These are phyloP conservation scores for Strigamia maritima DNA, from an alignment of 2,888 invertebrate genomes.

Conservation along the genomic window DNA sequence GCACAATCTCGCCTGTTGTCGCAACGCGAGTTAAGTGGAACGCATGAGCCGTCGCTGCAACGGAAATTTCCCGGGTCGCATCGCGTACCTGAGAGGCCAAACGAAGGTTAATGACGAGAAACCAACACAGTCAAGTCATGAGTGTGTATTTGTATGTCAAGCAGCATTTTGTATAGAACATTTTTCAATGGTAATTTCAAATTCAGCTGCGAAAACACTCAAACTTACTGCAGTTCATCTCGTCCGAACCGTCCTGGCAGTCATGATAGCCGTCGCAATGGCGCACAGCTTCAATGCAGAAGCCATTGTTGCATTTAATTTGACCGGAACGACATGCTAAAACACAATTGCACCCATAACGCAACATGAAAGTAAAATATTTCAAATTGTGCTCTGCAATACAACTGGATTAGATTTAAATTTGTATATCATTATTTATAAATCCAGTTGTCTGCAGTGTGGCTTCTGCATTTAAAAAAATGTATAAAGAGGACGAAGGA, in stretches of 20 bases:
- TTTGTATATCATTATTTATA: neutral
- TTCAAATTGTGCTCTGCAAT: neutral
- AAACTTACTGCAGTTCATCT: conserved; percentile 57
- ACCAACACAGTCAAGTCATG: neutral
- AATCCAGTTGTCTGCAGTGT: neutral
- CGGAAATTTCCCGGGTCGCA: conserved; percentile 58
- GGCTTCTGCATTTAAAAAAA: conserved; percentile 1
- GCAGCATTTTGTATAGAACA: neutral
- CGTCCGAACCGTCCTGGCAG: conserved; percentile 59
- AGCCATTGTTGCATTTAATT: conserved; percentile 49
- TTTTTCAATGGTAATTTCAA: neutral
- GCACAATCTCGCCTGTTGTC: conserved; percentile 65
- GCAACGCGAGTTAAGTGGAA: conserved; percentile 62
- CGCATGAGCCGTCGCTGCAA: conserved; percentile 64
- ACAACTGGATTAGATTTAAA: neutral
- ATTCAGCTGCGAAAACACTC: neutral
- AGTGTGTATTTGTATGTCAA: neutral
- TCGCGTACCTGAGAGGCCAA: conserved; percentile 31
- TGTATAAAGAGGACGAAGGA: neutral
- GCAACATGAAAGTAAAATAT: neutral
- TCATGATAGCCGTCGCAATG: conserved; percentile 41
- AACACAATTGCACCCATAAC: neutral
- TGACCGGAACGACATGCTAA: conserved; percentile 46
- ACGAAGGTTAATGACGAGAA: conserved; percentile 28
- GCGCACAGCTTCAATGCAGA: conserved; percentile 48